Evolutionary conservation across 2,797 vertebrate genomes (phyloP), one percentile per base, ranked within the genome.

Genomic region (Neopelma chrysocephalum): DNA sequence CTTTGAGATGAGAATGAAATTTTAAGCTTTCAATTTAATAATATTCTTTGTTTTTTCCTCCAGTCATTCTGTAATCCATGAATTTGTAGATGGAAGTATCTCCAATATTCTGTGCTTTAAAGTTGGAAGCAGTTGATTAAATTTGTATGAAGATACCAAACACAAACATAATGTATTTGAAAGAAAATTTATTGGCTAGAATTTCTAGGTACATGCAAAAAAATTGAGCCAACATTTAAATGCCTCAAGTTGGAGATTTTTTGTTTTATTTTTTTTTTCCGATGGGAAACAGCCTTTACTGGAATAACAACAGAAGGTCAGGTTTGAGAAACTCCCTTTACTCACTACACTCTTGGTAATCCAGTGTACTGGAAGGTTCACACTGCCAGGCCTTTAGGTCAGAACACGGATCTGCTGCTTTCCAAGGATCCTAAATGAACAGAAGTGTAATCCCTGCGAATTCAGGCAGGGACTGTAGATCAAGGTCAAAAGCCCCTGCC

Each of bases 11-110:
- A 82, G 12, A 71, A 54, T 72, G 75, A 50, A 76, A 80, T 78
- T 70, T 81, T 58, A 90, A 87, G 62, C 42, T 82, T 92, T 83
- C 83, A 61, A 34, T 81, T 87, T 58, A 93, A 68, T n/a, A 54
- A 29, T 47, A 27, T 50, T 57, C 4, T 48, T 48, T 66, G 17
- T 54, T 54, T 13, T 19, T 1, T 0, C 0, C 16, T 12, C 15
- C 26, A 29, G 40, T 73, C 32, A 32, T 64, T 88, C 38, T 84
- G 78, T 76, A 88, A 84, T 82, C 62, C 70, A 60, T 62, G 70
- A 77, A 54, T 71, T 81, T 82, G 13, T 50, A 87, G 56, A 60
- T 60, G 29, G 34, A 82, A 64, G 27, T 68, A 72, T 62, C 73
- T 77, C 36, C 45, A 75, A n/a, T 82, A 77, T 57, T 58, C 80